These are phyloP conservation scores for Hofmannophila pseudospretella DNA, from an alignment of 2,888 invertebrate genomes.

Conservation along the genomic window DNA sequence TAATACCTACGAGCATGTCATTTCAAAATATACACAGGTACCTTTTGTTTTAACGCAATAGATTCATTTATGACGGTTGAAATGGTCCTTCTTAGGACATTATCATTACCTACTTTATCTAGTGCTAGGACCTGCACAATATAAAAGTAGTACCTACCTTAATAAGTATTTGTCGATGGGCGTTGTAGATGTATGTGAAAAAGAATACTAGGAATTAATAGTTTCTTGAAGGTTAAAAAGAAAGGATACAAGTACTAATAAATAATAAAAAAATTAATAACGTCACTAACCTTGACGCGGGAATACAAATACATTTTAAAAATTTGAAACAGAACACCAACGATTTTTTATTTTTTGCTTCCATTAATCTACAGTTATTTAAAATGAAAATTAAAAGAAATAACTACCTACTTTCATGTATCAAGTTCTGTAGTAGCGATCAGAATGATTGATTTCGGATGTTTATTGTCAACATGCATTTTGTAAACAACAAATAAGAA, in stretches of 20 bases:
- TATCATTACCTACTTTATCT: no score
- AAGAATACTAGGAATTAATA: no score
- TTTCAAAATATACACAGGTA: no score
- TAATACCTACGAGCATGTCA: no score
- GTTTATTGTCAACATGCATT: conserved; percentile 3
- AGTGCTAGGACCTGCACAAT: no score
- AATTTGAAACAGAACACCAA: conserved; percentile 21
- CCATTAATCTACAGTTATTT: background rate
- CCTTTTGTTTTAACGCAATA: no score
- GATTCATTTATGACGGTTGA: no score
- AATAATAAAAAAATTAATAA: background rate
- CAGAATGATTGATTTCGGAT: conserved; percentile 3
- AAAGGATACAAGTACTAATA: background rate
- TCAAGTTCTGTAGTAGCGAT: background rate
- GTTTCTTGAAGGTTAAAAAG: conserved; percentile 4
- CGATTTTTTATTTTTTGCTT: conserved; percentile 4
- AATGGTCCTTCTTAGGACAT: no score
- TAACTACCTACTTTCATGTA: background rate
- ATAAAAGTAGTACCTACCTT: no score
- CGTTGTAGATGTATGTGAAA: no score
- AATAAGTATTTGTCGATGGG: no score
- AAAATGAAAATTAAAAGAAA: background rate
- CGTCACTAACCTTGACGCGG: conserved; percentile 31
- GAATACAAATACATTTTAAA: conserved; percentile 27
- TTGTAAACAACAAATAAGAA: conserved; percentile 12